These are phyloP conservation scores for Drosophila conformis DNA, from an alignment of 2,888 invertebrate genomes.

Conservation along the genomic window DNA sequence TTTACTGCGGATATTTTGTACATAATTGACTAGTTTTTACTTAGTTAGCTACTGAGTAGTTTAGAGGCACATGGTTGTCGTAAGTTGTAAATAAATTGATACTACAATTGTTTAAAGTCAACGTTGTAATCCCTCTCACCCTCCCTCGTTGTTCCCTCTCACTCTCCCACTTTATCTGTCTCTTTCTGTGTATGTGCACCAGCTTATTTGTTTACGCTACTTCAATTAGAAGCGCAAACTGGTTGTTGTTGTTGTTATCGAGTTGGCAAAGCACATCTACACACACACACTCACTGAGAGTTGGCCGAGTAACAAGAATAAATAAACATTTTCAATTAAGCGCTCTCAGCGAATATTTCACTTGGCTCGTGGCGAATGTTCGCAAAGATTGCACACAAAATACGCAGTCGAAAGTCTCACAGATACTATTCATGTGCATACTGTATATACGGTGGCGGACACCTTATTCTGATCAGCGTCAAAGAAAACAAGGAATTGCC, in stretches of 20 bases:
- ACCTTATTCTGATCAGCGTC: too few species aligned
- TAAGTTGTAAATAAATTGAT: slow-evolving; percentile 61
- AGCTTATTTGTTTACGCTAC: slow-evolving; percentile 26
- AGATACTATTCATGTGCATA: not conserved
- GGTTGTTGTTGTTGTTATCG: slow-evolving; percentile 34
- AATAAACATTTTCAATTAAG: slow-evolving; percentile 67
- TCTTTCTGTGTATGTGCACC: slow-evolving; percentile 11
- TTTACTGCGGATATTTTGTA: slow-evolving; percentile 22
- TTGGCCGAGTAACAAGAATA: slow-evolving; percentile 22
- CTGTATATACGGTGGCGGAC: too few species aligned
- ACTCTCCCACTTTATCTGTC: not conserved
- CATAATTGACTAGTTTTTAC: slow-evolving; percentile 2
- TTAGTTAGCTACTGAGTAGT: slow-evolving; percentile 6
- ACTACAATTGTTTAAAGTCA: slow-evolving; percentile 33
- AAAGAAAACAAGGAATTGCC: too few species aligned
- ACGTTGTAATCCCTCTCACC: not conserved
- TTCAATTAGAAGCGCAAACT: slow-evolving; percentile 54
- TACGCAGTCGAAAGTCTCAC: slow-evolving; percentile 9
- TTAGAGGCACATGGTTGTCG: slow-evolving; percentile 10
- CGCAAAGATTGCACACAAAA: slow-evolving; percentile 8
- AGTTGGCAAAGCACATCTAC: slow-evolving; percentile 2
- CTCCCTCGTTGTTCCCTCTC: too few species aligned
- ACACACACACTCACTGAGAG: slow-evolving; percentile 1
- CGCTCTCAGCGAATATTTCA: slow-evolving; percentile 21
- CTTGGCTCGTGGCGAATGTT: slow-evolving; percentile 9